Evolutionary conservation across 37 sponge, comb jelly and placozoan species (phyloP).

Genomic region (Bolinopsis microptera): DNA sequence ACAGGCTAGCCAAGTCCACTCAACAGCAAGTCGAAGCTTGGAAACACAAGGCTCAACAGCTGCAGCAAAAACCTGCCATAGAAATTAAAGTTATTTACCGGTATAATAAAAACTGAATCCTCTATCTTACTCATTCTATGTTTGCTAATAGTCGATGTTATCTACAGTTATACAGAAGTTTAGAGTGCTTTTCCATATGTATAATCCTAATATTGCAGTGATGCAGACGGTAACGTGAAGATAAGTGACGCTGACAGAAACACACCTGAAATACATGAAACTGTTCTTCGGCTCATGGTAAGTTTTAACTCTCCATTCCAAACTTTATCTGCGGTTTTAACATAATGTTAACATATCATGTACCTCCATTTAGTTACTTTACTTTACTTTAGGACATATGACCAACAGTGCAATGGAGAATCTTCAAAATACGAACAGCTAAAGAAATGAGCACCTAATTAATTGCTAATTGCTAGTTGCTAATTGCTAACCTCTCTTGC

Average conservation of each 20-base stretch:
- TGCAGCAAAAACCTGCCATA: background rate
- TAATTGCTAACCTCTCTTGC: no score
- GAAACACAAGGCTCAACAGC: background rate
- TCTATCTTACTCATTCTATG: background rate
- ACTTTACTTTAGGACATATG: no score
- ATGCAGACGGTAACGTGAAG: conserved; percentile 43
- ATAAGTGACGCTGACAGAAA: conserved; percentile 35
- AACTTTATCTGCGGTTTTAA: no score
- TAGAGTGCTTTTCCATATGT: no score
- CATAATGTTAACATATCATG: no score
- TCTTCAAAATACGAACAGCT: no score
- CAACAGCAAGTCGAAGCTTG: background rate
- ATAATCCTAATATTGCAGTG: background rate
- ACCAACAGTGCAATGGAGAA: no score
- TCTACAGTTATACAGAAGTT: no score
- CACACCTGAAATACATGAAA: conserved; percentile 9
- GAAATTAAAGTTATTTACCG: conserved; percentile 50
- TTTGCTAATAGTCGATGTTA: no score
- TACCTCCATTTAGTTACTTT: no score
- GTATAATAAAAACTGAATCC: background rate
- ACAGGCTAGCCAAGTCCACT: background rate
- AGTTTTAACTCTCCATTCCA: background rate
- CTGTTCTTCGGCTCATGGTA: conserved; percentile 60
- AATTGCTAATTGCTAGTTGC: no score
- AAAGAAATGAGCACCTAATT: no score